Evolutionary conservation across 64 coral and sea anemone genomes (phyloP).

Genomic region (Stichodactyla helianthus): DNA sequence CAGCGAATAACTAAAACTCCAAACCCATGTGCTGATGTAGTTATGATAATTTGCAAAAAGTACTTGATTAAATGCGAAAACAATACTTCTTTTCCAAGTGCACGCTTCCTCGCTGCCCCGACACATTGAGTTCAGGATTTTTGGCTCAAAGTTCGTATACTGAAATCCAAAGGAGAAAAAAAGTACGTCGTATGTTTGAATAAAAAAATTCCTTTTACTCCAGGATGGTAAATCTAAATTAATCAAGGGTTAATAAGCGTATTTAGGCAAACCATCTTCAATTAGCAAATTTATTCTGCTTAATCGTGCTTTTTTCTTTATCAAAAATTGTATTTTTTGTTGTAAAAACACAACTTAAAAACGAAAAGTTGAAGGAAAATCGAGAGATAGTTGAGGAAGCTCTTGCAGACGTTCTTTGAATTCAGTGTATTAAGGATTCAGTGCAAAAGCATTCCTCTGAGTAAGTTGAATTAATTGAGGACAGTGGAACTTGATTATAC

Average conservation of each 20-base stretch:
- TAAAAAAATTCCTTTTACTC: background rate
- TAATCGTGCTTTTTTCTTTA: background rate
- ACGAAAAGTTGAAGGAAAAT: background rate
- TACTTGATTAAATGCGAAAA: background rate
- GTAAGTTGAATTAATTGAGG: background rate
- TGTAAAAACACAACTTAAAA: background rate
- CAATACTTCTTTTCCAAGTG: background rate
- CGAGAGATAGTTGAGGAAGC: background rate
- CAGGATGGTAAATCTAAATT: background rate
- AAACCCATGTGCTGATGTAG: conserved; percentile 4
- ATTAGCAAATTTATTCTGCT: background rate
- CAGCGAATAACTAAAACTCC: background rate
- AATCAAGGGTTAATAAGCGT: background rate
- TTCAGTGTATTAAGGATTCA: too few relatives aligned
- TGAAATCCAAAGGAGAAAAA: too few relatives aligned
- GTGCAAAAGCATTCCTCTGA: too few relatives aligned
- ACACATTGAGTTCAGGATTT: background rate
- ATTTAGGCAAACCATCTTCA: background rate
- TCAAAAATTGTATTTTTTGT: background rate
- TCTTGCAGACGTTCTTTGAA: too few relatives aligned
- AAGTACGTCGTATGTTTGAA: too few relatives aligned
- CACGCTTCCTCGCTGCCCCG: background rate
- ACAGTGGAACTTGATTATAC: background rate
- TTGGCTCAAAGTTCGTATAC: background rate
- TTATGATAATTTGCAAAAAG: background rate